These are phyloP conservation scores for Taurulus bubalis DNA, from an alignment of 2,113 vertebrate species.

Conservation along the genomic window DNA sequence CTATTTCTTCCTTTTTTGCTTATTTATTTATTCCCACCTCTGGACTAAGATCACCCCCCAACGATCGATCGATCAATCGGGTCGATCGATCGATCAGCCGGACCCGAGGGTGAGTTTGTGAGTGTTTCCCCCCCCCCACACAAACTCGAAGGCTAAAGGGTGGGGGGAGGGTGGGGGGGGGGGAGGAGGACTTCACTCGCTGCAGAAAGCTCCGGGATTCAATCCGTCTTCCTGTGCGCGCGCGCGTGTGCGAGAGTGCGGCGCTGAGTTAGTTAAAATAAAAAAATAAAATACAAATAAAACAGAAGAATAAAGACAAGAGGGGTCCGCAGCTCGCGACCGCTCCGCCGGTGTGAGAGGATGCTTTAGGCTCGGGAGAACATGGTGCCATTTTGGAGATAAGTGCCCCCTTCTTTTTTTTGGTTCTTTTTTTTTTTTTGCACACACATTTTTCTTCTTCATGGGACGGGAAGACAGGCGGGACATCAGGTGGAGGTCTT, in stretches of 20 bases:
- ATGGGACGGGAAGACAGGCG: slow-evolving; percentile 44
- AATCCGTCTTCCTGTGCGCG: neutral
- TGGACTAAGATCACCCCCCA: slow-evolving; percentile 2
- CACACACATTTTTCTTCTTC: slow-evolving; percentile 36
- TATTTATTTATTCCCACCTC: neutral
- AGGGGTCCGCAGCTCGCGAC: slow-evolving; percentile 53
- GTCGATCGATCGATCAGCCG: neutral
- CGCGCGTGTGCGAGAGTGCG: neutral
- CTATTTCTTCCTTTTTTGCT: neutral
- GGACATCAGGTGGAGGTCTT: slow-evolving; percentile 49
- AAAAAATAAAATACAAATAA: too few species aligned
- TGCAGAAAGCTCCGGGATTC: slow-evolving; percentile 18
- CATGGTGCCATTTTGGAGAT: slow-evolving; percentile 73
- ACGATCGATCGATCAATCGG: neutral
- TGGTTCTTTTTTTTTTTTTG: neutral
- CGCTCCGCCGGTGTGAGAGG: slow-evolving; percentile 24
- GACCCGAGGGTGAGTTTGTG: neutral
- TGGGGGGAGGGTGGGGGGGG: neutral
- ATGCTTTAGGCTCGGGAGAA: slow-evolving; percentile 53
- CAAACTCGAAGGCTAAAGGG: neutral
- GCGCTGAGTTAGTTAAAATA: slow-evolving; percentile 8
- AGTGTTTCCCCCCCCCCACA: slow-evolving; percentile 9
- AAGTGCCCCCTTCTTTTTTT: slow-evolving; percentile 9
- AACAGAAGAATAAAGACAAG: too few species aligned
- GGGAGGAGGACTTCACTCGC: neutral